phyloP scores from a whole-genome alignment of 2,797 vertebrate species.

The Odontamblyopus rebecca region DNA sequence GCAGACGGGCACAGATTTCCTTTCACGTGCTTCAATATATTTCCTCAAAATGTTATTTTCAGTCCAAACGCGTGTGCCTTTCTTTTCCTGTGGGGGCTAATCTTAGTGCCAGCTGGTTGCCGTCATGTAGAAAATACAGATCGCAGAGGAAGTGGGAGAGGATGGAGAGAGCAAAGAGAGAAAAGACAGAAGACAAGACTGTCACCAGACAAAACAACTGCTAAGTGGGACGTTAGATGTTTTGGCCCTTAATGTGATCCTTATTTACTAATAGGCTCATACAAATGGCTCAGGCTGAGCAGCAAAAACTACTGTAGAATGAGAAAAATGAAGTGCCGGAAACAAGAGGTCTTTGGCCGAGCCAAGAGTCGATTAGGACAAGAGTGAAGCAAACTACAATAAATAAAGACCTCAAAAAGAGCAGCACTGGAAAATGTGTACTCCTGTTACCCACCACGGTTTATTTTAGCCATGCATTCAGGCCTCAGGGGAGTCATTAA shows the following conservation, averaged over 20 bases:
- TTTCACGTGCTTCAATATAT: slow-evolving; percentile 73
- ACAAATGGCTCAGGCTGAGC: slow-evolving; percentile 26
- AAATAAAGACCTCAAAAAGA: slow-evolving; percentile 67
- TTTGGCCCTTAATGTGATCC: neutral
- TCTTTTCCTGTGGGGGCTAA: slow-evolving; percentile 51
- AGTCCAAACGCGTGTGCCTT: slow-evolving; percentile 54
- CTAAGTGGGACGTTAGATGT: neutral
- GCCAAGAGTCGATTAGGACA: slow-evolving; percentile 56
- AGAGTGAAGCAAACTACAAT: slow-evolving; percentile 69
- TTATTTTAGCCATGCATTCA: slow-evolving; percentile 51
- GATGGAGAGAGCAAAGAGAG: slow-evolving; percentile 16
- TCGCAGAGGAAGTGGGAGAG: slow-evolving; percentile 36
- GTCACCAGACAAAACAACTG: slow-evolving; percentile 24
- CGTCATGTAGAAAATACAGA: slow-evolving; percentile 68
- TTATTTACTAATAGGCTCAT: slow-evolving; percentile 3
- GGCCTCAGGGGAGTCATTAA: slow-evolving; percentile 44
- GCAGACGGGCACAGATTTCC: slow-evolving; percentile 77
- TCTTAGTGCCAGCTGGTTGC: slow-evolving; percentile 72
- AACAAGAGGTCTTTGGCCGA: slow-evolving; percentile 63
- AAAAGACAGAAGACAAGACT: slow-evolving; percentile 34
- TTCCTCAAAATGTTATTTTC: slow-evolving; percentile 76
- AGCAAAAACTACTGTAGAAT: slow-evolving; percentile 30
- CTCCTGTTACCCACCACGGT: slow-evolving; percentile 47
- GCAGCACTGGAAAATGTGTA: slow-evolving; percentile 36
- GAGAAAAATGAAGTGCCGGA: slow-evolving; percentile 62